A percentile compares a stretch with the other conserved stretches of the same genome.
Evolutionary conservation across 2,113 vertebrate species (phyloP).

Genomic region (Microtus oregoni): DNA sequence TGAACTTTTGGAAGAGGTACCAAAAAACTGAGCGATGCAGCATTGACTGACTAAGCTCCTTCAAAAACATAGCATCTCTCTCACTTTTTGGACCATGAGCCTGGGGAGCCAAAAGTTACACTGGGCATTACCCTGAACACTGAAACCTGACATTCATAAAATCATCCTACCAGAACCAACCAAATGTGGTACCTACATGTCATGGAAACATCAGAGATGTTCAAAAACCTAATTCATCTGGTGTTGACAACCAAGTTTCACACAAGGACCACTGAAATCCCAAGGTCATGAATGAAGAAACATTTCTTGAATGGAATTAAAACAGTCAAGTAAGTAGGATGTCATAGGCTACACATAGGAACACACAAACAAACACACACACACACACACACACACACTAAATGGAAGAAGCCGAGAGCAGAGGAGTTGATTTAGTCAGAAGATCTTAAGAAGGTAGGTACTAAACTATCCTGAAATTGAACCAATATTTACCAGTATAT

Average conservation of each 20-base stretch:
- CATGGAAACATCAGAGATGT: not conserved
- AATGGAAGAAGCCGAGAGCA: not conserved
- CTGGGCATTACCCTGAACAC: not conserved
- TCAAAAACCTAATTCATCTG: not conserved
- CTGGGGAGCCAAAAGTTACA: not conserved
- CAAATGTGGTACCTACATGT: not conserved
- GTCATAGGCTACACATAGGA: not conserved
- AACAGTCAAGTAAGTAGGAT: not conserved
- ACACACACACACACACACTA: not conserved
- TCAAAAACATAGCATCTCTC: not conserved
- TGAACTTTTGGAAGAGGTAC: no score
- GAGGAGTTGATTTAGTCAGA: not conserved
- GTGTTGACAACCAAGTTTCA: not conserved
- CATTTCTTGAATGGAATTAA: not conserved
- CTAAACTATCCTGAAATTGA: not conserved
- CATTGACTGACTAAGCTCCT: not conserved
- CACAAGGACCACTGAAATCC: not conserved
- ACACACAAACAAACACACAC: not conserved
- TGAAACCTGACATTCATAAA: constrained; percentile 31
- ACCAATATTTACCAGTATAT: not conserved
- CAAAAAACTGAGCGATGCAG: not conserved
- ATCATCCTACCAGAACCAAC: not conserved
- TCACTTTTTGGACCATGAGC: not conserved
- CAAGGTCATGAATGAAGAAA: not conserved
- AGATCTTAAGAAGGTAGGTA: not conserved